phyloP scores from a whole-genome alignment of 2,797 vertebrate genomes.

The Enteromius argenteus region DNA sequence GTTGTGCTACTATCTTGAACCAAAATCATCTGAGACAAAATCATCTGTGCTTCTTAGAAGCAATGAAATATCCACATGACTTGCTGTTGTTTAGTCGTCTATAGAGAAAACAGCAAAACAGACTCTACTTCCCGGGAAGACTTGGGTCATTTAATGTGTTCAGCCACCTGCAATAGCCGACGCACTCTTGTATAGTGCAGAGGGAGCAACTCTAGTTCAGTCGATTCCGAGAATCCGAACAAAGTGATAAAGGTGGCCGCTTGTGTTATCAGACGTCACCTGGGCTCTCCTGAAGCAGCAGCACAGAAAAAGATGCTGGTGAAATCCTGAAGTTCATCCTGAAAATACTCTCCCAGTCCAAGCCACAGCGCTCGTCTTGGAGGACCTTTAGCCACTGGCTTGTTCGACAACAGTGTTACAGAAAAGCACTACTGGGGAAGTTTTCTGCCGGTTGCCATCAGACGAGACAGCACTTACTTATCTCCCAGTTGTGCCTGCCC shows the following conservation, averaged over 20 bases:
- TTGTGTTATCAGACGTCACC: constrained; percentile 14
- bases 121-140: not conserved
- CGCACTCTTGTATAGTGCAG: not conserved
- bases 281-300: not conserved
- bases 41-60: not conserved
- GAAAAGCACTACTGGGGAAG: constrained; percentile 13
- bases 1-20: not conserved
- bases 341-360: not conserved
- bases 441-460: constrained; percentile 29
- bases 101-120: not conserved
- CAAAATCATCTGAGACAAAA: not conserved
- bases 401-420: constrained; percentile 16
- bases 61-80: not conserved
- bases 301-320: not conserved
- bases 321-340: constrained; percentile 8
- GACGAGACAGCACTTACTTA: constrained; percentile 12
- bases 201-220: constrained; percentile 25
- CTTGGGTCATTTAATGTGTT: constrained; percentile 4
- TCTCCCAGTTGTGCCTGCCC: constrained; percentile 28
- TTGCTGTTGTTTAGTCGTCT: not conserved
- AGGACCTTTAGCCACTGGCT: constrained; percentile 17
- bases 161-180: not conserved
- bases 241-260: not conserved
- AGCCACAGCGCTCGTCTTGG: not conserved
- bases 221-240: not conserved